Percentiles rank a stretch among this genome's conserved stretches.
Conservation (phyloP, 2,888 invertebrate genomes). For the Ephialtes manifestator region DNA sequence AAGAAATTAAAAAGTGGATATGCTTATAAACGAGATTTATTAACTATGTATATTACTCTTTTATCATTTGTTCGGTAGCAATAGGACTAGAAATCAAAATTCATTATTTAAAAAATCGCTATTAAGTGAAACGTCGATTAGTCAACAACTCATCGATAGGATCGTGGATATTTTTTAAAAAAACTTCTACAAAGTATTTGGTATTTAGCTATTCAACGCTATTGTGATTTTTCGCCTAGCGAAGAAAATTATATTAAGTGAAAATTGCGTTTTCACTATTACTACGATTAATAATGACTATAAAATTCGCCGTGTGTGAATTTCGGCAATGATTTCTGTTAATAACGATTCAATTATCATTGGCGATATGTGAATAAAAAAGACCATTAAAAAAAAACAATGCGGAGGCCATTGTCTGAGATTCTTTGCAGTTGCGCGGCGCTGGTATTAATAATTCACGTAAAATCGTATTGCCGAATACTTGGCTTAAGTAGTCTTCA, state of each 20-base stretch:
- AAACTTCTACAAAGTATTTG: constrained; percentile 37
- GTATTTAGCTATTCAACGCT: constrained; percentile 32
- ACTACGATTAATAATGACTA: constrained; percentile 25
- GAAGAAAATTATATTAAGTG: constrained; percentile 2
- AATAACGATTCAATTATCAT: background rate
- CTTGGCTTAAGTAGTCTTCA: constrained; percentile 37
- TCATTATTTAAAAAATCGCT: background rate
- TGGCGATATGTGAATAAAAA: background rate
- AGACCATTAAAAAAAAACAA: background rate
- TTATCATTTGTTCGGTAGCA: constrained; percentile 10
- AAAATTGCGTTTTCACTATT: constrained; percentile 11
- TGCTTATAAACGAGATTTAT: background rate
- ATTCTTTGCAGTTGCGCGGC: constrained; percentile 22
- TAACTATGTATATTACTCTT: constrained; percentile 15
- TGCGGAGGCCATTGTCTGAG: background rate
- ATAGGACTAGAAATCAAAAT: constrained; percentile 37
- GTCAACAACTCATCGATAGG: background rate
- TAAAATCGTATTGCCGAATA: constrained; percentile 39
- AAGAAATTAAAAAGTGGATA: constrained; percentile 1
- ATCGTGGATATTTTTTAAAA: background rate
- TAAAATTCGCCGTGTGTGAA: background rate
- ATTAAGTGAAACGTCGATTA: constrained; percentile 7
- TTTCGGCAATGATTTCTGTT: background rate
- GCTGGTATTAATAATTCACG: constrained; percentile 34
- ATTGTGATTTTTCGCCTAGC: constrained; percentile 35